phyloP scores from a whole-genome alignment of 2,797 vertebrate species.

The Rhyacichthys aspro region DNA sequence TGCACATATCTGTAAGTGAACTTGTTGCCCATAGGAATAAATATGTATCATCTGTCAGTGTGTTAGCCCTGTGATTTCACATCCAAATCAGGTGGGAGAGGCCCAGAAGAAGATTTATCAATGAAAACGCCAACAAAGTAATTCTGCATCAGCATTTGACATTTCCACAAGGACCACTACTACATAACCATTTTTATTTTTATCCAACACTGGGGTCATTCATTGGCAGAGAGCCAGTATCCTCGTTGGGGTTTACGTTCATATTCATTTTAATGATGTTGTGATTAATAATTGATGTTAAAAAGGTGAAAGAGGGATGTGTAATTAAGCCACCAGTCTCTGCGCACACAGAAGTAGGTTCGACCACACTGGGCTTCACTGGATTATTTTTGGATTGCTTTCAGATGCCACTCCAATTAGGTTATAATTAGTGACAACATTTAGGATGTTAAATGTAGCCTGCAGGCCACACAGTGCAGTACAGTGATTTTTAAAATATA shows the following conservation, averaged over 20 bases:
- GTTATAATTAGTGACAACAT: slow-evolving; percentile 5
- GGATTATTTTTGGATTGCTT: slow-evolving; percentile 1
- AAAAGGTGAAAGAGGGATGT: slow-evolving; percentile 12
- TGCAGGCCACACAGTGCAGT: neutral
- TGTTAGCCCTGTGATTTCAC: too few relatives aligned
- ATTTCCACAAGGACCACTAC: too few relatives aligned
- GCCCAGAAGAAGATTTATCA: too few relatives aligned
- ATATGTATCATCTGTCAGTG: too few relatives aligned
- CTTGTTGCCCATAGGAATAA: too few relatives aligned
- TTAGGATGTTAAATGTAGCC: slow-evolving; percentile 1
- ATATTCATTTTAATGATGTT: slow-evolving; percentile 13
- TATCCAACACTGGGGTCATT: neutral
- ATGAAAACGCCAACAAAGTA: too few relatives aligned
- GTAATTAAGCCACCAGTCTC: slow-evolving; percentile 7
- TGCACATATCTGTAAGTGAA: too few relatives aligned
- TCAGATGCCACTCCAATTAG: neutral
- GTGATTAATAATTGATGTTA: slow-evolving; percentile 21
- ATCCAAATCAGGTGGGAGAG: too few relatives aligned
- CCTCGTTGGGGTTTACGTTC: slow-evolving; percentile 1
- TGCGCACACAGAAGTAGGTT: neutral
- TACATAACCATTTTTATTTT: neutral
- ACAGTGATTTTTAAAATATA: neutral
- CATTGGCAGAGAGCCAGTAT: neutral
- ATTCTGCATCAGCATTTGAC: too few relatives aligned
- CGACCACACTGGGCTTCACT: slow-evolving; percentile 9